Base-by-base conservation (phyloP, 1,140 invertebrate genomes). In the Procambarus clarkii region DNA sequence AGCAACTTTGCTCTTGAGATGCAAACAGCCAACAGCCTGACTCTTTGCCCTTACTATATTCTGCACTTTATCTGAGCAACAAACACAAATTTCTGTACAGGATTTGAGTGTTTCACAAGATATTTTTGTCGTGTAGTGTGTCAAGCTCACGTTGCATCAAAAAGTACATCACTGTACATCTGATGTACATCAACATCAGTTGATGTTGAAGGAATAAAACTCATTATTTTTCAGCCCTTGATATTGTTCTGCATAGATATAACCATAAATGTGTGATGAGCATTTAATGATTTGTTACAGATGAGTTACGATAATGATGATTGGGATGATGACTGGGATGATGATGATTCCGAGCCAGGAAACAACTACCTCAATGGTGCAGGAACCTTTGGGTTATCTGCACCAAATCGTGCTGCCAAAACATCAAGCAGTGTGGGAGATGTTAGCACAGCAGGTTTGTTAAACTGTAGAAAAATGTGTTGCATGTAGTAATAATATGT, bases 241-340 rank as follows among this genome's bases (percentile, higher is more conserved):
- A 8, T 85, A 64, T 83, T 58, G 34, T 69, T 50, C 50, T 69
- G 64, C 4, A 18, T n/a, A 18, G 1, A 18, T 69, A 18, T 69
- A 69, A 18, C 21, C 64, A 34, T 74, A 74, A 21, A 11, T 64
- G 5, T 74, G n/a, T n/a, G 2, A 34, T 74, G 69, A 24, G 34
- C 34, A 7, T 69, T 34, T 4, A 46, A 48, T 87, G 8, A 64
- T 77, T 60, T 81, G 21, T 76, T 34, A 34, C 54, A 83, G 85
- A 85, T 89, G 64, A 93, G 90, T 64, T 76, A 93, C 48, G 89
- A 94, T 93, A 95, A 95, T 48, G 96, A 97, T 93, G 96, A 96
- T 92, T 97, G 96, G 96, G 97, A 98, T 90, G 97, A 98, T 94
- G 97, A 98, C 87, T 98, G 97, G 97, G 97, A 98, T 92, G 97